phyloP scores from a whole-genome alignment of 2,113 vertebrate species.

The Pampusana beccarii region DNA sequence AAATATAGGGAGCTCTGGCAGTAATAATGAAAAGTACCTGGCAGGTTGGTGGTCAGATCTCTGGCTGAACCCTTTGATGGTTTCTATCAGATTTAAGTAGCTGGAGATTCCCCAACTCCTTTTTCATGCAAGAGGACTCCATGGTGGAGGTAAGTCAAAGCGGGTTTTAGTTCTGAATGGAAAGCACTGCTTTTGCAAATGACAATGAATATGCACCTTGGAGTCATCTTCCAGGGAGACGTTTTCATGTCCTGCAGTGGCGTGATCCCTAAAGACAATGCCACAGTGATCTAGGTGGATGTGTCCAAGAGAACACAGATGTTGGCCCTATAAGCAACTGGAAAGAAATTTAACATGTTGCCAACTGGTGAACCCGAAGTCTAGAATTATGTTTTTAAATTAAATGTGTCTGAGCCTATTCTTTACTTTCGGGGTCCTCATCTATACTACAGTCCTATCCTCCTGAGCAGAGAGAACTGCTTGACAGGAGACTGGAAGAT shows the following conservation, averaged over 20 bases:
- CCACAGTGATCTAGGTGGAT: not conserved
- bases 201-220: not conserved
- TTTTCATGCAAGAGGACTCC: not conserved
- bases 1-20: not conserved
- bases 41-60: not conserved
- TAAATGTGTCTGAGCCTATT: not conserved
- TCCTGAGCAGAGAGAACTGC: not conserved
- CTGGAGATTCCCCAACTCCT: not conserved
- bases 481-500: not conserved
- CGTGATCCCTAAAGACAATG: not conserved
- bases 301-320: not conserved
- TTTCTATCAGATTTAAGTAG: not conserved
- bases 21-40: not conserved
- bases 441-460: not conserved
- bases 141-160: fast-evolving
- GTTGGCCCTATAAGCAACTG: not conserved
- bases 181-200: not conserved
- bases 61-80: not conserved
- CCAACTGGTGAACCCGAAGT: not conserved
- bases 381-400: not conserved
- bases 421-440: not conserved
- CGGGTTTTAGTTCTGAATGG: not conserved
- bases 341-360: not conserved
- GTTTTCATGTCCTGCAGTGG: not conserved
- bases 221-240: not conserved